Base-by-base conservation (phyloP, 1,140 invertebrate species). In the Dreissena polymorpha region DNA sequence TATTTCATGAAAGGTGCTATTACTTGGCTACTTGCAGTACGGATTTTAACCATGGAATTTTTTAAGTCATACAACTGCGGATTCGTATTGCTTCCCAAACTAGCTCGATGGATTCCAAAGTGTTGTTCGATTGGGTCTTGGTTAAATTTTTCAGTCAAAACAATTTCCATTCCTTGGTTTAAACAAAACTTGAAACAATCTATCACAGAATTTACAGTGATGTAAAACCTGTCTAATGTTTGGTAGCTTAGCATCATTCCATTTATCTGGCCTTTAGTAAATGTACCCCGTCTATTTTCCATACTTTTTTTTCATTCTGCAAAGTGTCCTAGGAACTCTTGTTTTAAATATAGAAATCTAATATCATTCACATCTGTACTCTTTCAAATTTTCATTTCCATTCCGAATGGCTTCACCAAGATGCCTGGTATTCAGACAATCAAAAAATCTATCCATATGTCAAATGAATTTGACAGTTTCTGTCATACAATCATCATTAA, bases 391-490 rank as follows among this genome's bases (percentile, higher is more conserved):
- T 12, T 39, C 25, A 76, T 57, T 71, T 60, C 67, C 0, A 18
- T 39, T 65, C 69, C 6, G 27, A 65, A 51, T 29, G 67, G 76
- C 12, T 1, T 10, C 50, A 73, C 81, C 81, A 39, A 81, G 21
- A 72, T 51, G n/a, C n/a, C n/a, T n/a, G n/a, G n/a, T n/a, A n/a
- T n/a, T n/a, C n/a, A n/a, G n/a, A n/a, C n/a, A n/a, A 73, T 85
- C 77, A 79, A 85, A 85, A 70, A 80, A 85, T 18, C 3, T 77
- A 53, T 85, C 50, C 68, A 85, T 78, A 55, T 85, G 57, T 67
- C 69, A 63, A 64, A 85, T 81, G 50, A 63, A 85, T 53, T 73
- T 81, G 5, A 85, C 77, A 39, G 83, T 73, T 49, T 85, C 83
- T 21, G 69, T 57, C 7, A 8, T 14, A 2, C 18, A 13, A 3